Conservation (phyloP, 1,140 invertebrate genomes). For the Aporrectodea caliginosa region DNA sequence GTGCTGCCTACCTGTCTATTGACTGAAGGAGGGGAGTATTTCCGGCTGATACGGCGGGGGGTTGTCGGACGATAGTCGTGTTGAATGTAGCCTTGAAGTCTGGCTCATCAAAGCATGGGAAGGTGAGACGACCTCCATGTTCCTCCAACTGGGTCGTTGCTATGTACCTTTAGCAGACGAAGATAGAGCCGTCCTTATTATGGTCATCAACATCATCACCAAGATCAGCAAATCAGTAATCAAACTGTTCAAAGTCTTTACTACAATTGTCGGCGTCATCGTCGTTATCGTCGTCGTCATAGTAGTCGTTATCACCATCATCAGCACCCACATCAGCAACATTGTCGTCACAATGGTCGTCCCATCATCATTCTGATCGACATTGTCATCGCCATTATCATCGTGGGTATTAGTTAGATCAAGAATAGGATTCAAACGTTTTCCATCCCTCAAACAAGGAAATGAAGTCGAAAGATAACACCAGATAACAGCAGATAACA, state of each 20-base stretch:
- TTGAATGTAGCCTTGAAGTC: conserved; percentile 79
- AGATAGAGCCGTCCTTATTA: not conserved
- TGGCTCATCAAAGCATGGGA: conserved; percentile 95
- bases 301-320: not conserved
- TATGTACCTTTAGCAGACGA: conserved; percentile 55
- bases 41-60: not conserved
- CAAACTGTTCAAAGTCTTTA: too few relatives aligned
- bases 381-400: too few relatives aligned
- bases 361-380: too few relatives aligned
- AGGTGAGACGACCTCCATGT: conserved; percentile 77
- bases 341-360: not conserved
- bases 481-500: too few relatives aligned
- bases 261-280: too few relatives aligned
- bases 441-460: too few relatives aligned
- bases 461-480: too few relatives aligned
- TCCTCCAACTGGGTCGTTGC: conserved; percentile 83
- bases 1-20: not conserved
- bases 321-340: not conserved
- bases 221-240: too few relatives aligned
- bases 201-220: not conserved
- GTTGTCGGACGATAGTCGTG: conserved; percentile 34
- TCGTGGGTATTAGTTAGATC: too few relatives aligned
- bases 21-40: not conserved
- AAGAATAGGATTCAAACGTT: too few relatives aligned
- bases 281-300: not conserved